phyloP scores from a whole-genome alignment of 2,888 invertebrate genomes.

The Amphipoea lucens region DNA sequence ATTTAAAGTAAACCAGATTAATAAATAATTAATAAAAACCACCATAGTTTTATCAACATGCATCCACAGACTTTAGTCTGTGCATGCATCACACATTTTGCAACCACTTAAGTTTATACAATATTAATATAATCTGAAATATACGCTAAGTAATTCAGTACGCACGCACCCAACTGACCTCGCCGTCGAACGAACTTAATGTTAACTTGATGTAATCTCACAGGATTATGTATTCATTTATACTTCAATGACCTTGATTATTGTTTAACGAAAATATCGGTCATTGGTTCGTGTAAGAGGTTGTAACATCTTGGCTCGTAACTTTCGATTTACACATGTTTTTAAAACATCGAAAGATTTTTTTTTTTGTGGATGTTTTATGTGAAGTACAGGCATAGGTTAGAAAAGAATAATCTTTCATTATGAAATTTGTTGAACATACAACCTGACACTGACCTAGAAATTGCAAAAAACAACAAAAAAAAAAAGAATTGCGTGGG shows the following conservation, averaged over 20 bases:
- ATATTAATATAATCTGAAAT: slow-evolving; percentile 15
- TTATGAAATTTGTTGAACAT: no score
- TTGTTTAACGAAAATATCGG: slow-evolving; percentile 4
- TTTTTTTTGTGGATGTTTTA: neutral
- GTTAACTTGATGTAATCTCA: slow-evolving; percentile 43
- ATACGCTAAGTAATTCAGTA: slow-evolving; percentile 35
- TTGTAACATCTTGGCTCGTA: slow-evolving; percentile 26
- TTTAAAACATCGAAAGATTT: neutral
- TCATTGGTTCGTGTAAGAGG: slow-evolving; percentile 14
- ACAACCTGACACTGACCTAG: no score
- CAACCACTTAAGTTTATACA: neutral
- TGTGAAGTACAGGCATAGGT: no score
- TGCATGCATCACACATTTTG: neutral
- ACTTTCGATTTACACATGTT: slow-evolving; percentile 4
- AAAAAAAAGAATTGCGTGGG: no score
- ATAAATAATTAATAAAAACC: neutral
- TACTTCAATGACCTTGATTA: slow-evolving; percentile 38
- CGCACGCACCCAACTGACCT: slow-evolving; percentile 54
- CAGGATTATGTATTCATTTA: slow-evolving; percentile 52
- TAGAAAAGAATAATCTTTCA: no score
- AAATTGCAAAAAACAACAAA: no score
- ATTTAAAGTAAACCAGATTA: no score
- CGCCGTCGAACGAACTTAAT: slow-evolving; percentile 29
- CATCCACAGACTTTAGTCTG: no score
- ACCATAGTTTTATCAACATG: neutral